A percentile compares a stretch with the other conserved stretches of the same genome.
Evolutionary conservation across 2,113 vertebrate species (phyloP).

Genomic region (Corapipo altera): DNA sequence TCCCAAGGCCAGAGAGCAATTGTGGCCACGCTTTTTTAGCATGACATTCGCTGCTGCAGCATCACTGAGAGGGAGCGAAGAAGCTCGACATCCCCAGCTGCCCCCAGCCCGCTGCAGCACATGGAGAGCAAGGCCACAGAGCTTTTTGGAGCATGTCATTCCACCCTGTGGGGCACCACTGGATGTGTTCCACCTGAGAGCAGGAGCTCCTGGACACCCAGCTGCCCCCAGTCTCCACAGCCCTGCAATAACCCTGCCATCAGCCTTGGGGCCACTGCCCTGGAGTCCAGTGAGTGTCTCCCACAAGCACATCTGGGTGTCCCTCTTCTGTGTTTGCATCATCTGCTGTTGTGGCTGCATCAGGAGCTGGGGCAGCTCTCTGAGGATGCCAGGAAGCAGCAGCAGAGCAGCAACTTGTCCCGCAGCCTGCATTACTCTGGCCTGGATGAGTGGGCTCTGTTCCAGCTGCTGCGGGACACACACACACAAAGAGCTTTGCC

Average conservation of each 20-base stretch:
- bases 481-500: background rate
- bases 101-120: rapidly evolving
- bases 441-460: background rate
- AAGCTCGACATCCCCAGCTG: rapidly evolving
- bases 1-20: background rate
- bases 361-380: background rate
- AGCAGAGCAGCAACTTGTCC: background rate
- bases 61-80: no score
- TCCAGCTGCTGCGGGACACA: background rate
- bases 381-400: background rate
- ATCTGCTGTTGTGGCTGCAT: background rate
- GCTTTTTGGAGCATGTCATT: background rate
- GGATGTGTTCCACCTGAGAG: background rate
- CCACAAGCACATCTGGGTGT: rapidly evolving
- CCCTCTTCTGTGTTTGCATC: background rate
- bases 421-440: background rate
- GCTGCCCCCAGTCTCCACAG: background rate
- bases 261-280: background rate
- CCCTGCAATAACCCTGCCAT: background rate
- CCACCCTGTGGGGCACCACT: rapidly evolving
- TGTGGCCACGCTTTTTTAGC: background rate
- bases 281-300: background rate
- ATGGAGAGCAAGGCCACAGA: background rate
- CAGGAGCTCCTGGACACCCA: background rate
- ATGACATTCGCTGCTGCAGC: background rate